Evolutionary conservation across 2,113 vertebrate species (phyloP), one percentile per base, ranked within the genome.

Genomic region (Himantopus leucocephalus): DNA sequence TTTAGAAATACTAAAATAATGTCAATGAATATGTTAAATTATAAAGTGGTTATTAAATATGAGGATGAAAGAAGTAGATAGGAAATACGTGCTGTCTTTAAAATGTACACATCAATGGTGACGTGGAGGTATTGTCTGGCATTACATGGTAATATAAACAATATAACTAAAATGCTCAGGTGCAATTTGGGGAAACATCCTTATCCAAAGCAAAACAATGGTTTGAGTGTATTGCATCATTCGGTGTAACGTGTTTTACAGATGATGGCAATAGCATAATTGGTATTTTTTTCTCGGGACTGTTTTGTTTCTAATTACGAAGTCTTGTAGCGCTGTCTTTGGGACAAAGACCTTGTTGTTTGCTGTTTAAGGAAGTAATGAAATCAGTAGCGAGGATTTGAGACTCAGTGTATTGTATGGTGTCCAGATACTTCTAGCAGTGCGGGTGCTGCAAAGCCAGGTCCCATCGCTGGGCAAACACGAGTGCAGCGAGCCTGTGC

Each of bases 361-460:
- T 85, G 35, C 66, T 84, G 45, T 45, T 86, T 7, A 23, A 30
- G 60, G 43, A 72, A 35, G 26, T 12, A 47, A n/a, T 70, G 64
- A 52, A 58, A 32, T 47, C 23, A 4, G 27, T 50, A 75, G 85
- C 4, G 8, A 82, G 80, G 52, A 5, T 77, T 77, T 80, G 89
- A 58, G 88, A 2, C 73, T 58, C 5, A 2, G 22, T 8, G 21
- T 75, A 1, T 11, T 41, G 17, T 35, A 0, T 66, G 34, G 50
- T 82, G 62, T 58, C 21, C 50, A 27, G 52, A 7, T 24, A 3
- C 9, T 27, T 55, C 5, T 32, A 10, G 18, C 37, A 10, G 45
- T 22, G 23, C 1, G 3, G 20, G 47, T 75, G 2, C 18, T 56
- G 67, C 34, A 4, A 0, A 10, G 47, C n/a, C 0, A 1, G 10